Conservation (phyloP, 1,140 invertebrate genomes). For the Matsumurasca onukii region DNA sequence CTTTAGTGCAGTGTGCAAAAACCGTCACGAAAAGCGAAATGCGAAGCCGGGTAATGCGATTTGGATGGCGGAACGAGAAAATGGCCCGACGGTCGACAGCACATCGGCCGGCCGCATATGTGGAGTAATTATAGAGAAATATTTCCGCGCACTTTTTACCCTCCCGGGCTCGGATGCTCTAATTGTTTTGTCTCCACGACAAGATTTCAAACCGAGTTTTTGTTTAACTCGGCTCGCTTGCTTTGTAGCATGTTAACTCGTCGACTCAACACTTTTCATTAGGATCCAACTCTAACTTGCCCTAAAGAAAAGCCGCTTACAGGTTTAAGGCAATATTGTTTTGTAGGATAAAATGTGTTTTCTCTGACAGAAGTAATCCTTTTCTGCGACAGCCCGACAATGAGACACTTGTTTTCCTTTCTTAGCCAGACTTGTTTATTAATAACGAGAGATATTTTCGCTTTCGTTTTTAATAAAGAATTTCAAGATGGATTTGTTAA, state of each 20-base stretch:
- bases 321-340: constrained; percentile 1
- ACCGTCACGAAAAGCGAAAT: background rate
- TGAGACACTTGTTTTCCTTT: background rate
- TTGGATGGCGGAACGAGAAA: background rate
- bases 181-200: background rate
- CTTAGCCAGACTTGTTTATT: background rate
- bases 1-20: background rate
- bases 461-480: too few species aligned
- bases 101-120: background rate
- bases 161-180: background rate
- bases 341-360: background rate
- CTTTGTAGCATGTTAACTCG: background rate
- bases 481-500: too few species aligned
- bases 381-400: background rate
- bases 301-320: background rate
- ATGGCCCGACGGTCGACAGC: background rate
- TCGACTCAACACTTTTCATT: background rate
- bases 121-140: background rate
- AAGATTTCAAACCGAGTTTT: background rate
- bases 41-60: background rate
- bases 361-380: background rate
- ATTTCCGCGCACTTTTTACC: background rate
- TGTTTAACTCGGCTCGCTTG: background rate
- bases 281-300: background rate
- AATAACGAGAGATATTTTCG: too few species aligned